Percentiles rank a stretch among this genome's conserved stretches.
phyloP scores from a whole-genome alignment of 2,113 vertebrate genomes.

The Aspidoscelis tigris region DNA sequence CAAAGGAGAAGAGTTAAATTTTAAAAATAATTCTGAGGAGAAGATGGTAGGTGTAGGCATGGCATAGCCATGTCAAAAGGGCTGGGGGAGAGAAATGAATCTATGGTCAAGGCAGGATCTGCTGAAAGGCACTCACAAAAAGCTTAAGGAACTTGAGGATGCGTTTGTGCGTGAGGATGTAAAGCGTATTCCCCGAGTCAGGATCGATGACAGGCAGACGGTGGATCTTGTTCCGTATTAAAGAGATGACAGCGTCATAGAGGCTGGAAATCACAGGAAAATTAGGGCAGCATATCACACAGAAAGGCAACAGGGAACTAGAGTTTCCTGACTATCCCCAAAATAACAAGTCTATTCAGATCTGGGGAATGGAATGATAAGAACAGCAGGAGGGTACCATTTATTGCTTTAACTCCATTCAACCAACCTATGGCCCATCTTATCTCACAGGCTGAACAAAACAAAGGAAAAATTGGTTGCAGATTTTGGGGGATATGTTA shows the following conservation, averaged over 20 bases:
- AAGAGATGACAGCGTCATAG: slow-evolving; percentile 94
- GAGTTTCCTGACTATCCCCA: background rate
- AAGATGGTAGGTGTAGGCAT: background rate
- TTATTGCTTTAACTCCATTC: background rate
- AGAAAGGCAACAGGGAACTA: background rate
- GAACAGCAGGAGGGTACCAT: too few relatives aligned
- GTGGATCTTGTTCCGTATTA: slow-evolving; percentile 96
- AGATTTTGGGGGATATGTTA: background rate
- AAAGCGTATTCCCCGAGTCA: slow-evolving; percentile 92
- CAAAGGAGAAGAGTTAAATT: background rate
- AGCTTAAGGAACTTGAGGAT: slow-evolving; percentile 98
- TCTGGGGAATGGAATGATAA: background rate
- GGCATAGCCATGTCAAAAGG: background rate
- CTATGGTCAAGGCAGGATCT: background rate
- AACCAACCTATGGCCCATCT: background rate
- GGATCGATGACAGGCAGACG: slow-evolving; percentile 96
- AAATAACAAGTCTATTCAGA: background rate
- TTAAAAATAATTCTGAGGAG: background rate
- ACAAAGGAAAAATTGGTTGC: background rate
- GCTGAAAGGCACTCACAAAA: slow-evolving; percentile 85
- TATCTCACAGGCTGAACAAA: background rate
- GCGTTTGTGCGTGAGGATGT: slow-evolving; percentile 98
- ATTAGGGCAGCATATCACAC: background rate
- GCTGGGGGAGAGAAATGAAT: background rate
- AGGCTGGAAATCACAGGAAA: slow-evolving; percentile 76